Evolutionary conservation across 2,797 vertebrate genomes (phyloP).

Genomic region (Sebastes goodei): DNA sequence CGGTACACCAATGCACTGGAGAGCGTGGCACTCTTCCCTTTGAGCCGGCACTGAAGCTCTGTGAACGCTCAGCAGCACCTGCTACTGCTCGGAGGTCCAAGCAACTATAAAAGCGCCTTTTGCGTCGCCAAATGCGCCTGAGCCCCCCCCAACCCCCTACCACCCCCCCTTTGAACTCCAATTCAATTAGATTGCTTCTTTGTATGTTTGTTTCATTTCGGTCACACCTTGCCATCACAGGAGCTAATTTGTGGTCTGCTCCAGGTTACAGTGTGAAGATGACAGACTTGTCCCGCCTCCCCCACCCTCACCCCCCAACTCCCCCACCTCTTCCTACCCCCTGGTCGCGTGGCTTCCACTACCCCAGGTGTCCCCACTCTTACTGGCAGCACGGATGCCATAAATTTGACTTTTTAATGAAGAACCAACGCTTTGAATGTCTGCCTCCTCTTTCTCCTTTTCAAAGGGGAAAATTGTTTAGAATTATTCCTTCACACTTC

Average conservation of each 20-base stretch:
- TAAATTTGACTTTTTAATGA: conserved; percentile 85
- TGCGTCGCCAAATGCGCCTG: conserved; percentile 58
- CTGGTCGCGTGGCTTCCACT: conserved; percentile 57
- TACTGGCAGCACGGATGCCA: conserved; percentile 60
- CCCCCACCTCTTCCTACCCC: conserved; percentile 41
- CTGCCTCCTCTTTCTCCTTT: conserved; percentile 66
- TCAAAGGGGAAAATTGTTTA: conserved; percentile 80
- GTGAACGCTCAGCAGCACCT: conserved; percentile 73
- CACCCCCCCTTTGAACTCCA: conserved; percentile 77
- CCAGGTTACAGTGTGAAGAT: conserved; percentile 83
- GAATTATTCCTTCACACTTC: conserved; percentile 79
- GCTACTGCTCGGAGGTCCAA: conserved; percentile 76
- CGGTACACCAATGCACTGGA: conserved; percentile 61
- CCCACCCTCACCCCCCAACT: not conserved
- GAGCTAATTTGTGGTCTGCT: conserved; percentile 82
- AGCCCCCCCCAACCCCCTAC: conserved; percentile 14
- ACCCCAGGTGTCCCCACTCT: conserved; percentile 78
- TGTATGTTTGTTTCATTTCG: conserved; percentile 83
- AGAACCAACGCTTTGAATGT: conserved; percentile 78
- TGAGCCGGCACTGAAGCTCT: conserved; percentile 56
- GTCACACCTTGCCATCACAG: conserved; percentile 83
- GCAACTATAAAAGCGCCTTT: conserved; percentile 60
- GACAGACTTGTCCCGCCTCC: conserved; percentile 71
- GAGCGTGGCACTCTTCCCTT: conserved; percentile 57
- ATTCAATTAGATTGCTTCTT: conserved; percentile 82